Evolutionary conservation across 2,888 invertebrate species (phyloP).

Genomic region (Heliconius sara): DNA sequence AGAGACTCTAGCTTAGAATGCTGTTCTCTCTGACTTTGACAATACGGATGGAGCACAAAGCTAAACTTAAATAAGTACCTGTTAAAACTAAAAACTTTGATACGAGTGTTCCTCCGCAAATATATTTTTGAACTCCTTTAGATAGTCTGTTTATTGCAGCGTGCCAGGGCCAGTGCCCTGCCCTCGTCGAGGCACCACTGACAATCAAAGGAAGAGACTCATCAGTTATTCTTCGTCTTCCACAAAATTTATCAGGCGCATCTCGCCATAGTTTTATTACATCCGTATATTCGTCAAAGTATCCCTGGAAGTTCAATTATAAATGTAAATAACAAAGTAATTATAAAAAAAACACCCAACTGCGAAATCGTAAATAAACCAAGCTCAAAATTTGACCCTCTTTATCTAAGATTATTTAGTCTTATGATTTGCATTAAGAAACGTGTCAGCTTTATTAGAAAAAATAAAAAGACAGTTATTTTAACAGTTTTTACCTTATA

Average conservation of each 20-base stretch:
- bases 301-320: constrained; percentile 16
- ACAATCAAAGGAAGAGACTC: constrained; percentile 63
- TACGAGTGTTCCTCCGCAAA: constrained; percentile 68
- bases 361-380: too few relatives aligned
- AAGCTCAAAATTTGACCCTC: too few relatives aligned
- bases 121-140: constrained; percentile 56
- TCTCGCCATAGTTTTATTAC: constrained; percentile 10
- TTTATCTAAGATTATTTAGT: too few relatives aligned
- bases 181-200: constrained; percentile 58
- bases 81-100: constrained; percentile 60
- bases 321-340: not conserved
- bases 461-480: too few relatives aligned
- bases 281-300: constrained; percentile 5
- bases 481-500: too few relatives aligned
- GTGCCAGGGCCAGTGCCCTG: constrained; percentile 75
- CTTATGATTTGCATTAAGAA: too few relatives aligned
- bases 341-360: too few relatives aligned
- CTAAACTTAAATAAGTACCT: constrained; percentile 50
- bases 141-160: constrained; percentile 58
- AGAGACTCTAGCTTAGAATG: too few relatives aligned
- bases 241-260: constrained; percentile 38
- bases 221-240: constrained; percentile 47
- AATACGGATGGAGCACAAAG: too few relatives aligned
- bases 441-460: too few relatives aligned
- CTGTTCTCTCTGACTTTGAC: too few relatives aligned